phyloP scores from a whole-genome alignment of 2,888 invertebrate genomes.

The Nasonia oneida region DNA sequence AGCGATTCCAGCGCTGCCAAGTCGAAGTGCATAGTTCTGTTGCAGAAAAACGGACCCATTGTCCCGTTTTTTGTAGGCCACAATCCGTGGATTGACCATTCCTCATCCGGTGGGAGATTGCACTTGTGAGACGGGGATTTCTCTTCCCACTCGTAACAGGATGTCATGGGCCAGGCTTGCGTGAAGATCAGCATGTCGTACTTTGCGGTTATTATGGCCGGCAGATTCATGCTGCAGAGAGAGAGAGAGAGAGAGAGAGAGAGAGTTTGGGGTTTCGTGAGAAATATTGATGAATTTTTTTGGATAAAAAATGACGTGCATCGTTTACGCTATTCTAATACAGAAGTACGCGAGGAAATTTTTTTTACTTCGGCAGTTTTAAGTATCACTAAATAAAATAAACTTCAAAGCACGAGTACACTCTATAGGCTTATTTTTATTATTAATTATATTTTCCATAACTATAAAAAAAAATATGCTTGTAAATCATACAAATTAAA shows the following conservation, averaged over 20 bases:
- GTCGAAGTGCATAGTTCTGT: slow-evolving; percentile 85
- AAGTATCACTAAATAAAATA: no score
- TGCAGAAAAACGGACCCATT: slow-evolving; percentile 87
- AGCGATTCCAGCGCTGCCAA: slow-evolving; percentile 82
- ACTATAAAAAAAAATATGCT: no score
- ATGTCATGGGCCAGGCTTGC: slow-evolving; percentile 89
- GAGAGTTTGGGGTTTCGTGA: neutral
- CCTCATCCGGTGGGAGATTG: slow-evolving; percentile 82
- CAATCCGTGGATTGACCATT: slow-evolving; percentile 90
- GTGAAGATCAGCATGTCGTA: slow-evolving; percentile 91
- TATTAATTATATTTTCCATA: no score
- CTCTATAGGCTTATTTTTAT: no score
- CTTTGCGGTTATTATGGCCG: slow-evolving; percentile 65
- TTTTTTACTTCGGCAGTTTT: no score
- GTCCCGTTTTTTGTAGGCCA: slow-evolving; percentile 89
- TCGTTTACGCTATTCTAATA: no score
- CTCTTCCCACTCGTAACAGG: slow-evolving; percentile 87
- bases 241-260: neutral
- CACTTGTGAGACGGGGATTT: slow-evolving; percentile 83
- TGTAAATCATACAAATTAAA: no score
- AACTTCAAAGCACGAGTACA: no score
- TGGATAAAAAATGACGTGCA: neutral
- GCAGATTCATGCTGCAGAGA: neutral
- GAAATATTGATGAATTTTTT: neutral
- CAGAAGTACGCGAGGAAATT: no score